Evolutionary conservation across 2,888 invertebrate genomes (phyloP), one percentile per base, ranked within the genome.

Genomic region (Aradus depressus): DNA sequence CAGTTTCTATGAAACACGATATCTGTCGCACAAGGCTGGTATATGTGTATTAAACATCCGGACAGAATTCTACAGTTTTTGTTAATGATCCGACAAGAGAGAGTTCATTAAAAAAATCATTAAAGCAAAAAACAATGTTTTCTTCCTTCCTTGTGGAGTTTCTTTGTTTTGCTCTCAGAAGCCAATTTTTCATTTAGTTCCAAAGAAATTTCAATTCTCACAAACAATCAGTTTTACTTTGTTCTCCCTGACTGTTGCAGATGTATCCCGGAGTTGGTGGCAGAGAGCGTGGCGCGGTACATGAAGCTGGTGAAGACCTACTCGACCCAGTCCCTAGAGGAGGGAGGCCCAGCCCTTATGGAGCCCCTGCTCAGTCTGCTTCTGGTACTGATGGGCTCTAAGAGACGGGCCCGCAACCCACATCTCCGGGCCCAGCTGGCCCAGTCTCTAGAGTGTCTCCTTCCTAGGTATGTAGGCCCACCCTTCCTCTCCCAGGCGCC

Each of bases 361-460:
- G 72, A 74, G 51, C 81, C 84, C 0, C 74, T 86, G 19, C 73
- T 89, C 37, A 82, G 84, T 0, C 77, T 89, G 64, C 81, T 93
- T 18, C 69, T 95, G 22, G 76, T 84, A 2, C 85, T 86, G 62
- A 95, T 95, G 92, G 91, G 91, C 1, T 86, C 85, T 47, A 57
- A 57, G 0, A 68, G 76, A 3, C 72, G 85, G 51, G 80, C 90
- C 54, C 82, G 83, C 62, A 96, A 95, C 72, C 95, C 96, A 1
- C 95, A 96, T 71, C 70, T 93, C 51, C 77, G 95, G 54, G 95
- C 95, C 0, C 78, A 84, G 48, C 69, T 96, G 53, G 93, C 95
- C 0, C 91, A 93, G 67, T 85, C 85, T 44, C 69, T 96, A 10
- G 91, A 93, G 64, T 80, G 86, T 5, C 75, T 96, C 63, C 67